These are phyloP conservation scores for Hydrozoanthus gracilis DNA, from an alignment of 92 coral and sea anemone species.

Conservation along the genomic window DNA sequence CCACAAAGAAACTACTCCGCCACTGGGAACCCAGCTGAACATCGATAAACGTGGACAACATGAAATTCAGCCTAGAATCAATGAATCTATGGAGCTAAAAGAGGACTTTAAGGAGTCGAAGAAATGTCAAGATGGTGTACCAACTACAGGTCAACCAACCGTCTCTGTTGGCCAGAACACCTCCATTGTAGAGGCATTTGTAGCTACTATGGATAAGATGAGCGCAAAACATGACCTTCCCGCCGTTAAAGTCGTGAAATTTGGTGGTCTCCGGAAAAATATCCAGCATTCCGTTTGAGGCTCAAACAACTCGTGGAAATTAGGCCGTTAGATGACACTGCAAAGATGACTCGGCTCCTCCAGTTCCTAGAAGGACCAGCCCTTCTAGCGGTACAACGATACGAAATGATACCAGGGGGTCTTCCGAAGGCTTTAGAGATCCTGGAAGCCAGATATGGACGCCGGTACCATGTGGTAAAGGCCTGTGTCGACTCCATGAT, in stretches of 20 bases:
- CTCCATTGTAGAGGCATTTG: too few relatives aligned
- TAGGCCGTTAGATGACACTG: slow-evolving; percentile 65
- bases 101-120: too few relatives aligned
- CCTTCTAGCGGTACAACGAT: slow-evolving; percentile 60
- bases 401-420: slow-evolving; percentile 68
- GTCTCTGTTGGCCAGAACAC: too few relatives aligned
- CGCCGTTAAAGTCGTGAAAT: slow-evolving; percentile 51
- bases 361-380: slow-evolving; percentile 75
- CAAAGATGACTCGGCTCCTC: slow-evolving; percentile 69
- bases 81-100: too few relatives aligned
- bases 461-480: slow-evolving; percentile 63
- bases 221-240: slow-evolving; percentile 63
- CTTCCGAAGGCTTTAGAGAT: slow-evolving; percentile 54
- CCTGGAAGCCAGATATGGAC: slow-evolving; percentile 64
- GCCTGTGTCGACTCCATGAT: slow-evolving; percentile 63
- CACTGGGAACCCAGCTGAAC: too few relatives aligned
- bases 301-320: slow-evolving; percentile 62
- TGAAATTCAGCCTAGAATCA: too few relatives aligned
- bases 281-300: slow-evolving; percentile 56
- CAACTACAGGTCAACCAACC: too few relatives aligned
- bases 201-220: slow-evolving; percentile 59
- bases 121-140: too few relatives aligned
- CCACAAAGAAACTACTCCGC: too few relatives aligned
- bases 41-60: too few relatives aligned
- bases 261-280: slow-evolving; percentile 68